These are phyloP conservation scores for Axinella damicornis DNA, from an alignment of 37 sponge, comb jelly and placozoan species.

Conservation along the genomic window DNA sequence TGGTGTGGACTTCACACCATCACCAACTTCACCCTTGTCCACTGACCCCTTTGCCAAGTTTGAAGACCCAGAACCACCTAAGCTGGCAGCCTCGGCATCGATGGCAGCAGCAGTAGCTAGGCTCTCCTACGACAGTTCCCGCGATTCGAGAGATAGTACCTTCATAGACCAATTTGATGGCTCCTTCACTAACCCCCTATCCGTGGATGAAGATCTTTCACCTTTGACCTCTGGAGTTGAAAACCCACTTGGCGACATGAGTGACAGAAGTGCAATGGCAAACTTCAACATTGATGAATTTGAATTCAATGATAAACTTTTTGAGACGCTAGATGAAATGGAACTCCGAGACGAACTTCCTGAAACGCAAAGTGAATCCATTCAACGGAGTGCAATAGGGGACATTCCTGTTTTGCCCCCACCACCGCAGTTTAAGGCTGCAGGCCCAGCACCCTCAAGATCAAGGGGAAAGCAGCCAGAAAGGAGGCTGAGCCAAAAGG, in stretches of 20 bases:
- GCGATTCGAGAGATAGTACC: constrained; percentile 5
- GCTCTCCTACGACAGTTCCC: background rate
- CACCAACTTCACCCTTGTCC: no score
- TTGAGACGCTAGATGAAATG: constrained; percentile 23
- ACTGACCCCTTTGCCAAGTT: no score
- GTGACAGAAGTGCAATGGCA: background rate
- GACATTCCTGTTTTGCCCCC: background rate
- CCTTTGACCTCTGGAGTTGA: no score
- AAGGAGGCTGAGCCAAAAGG: constrained; percentile 21
- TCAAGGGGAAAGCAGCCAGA: background rate
- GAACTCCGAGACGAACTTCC: background rate
- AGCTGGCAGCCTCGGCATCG: no score
- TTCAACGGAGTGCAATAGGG: background rate
- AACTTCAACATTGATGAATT: constrained; percentile 37
- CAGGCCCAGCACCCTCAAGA: background rate
- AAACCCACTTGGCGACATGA: no score
- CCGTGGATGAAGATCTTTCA: background rate
- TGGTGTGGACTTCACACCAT: no score
- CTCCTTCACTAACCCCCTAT: background rate
- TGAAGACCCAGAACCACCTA: no score
- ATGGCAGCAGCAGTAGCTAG: background rate
- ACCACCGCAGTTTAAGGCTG: background rate
- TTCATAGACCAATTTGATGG: background rate
- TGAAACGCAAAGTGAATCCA: background rate
- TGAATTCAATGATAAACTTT: constrained; percentile 24